Base-by-base conservation (phyloP, 2,888 invertebrate genomes). In the Cosmorhoe ocellata region DNA sequence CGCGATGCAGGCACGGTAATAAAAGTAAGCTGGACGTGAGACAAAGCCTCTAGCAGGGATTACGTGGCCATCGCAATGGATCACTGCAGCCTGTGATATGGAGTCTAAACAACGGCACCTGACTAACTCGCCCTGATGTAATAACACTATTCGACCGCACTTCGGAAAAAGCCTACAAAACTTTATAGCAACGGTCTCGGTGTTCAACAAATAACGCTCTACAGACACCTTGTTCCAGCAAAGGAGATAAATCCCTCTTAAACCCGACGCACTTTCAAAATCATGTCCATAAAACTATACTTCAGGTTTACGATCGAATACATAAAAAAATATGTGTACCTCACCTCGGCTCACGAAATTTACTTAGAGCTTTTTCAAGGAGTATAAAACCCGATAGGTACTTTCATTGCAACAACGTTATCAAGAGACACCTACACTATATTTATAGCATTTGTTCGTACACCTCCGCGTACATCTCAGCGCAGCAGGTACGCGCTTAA, bases 11-110 rank as follows among this genome's bases (percentile, higher is more conserved):
- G 86, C 85, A 82, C 81, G 81, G 89, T 88, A 88, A 87, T 90
- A 90, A 89, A 90, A 89, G 89, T 90, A 88, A 90, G 86, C 89
- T 85, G 86, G 86, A 88, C 89, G 90, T 89, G 90, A 84, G 88
- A 87, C 87, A 81, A 79, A 84, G 86, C 88, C 87, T 82, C 81
- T 73, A 71, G 83, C 67, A 60, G 76, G 90, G 90, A 88, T 90
- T 89, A 90, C 83, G 69, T 76, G 75, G 82, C 83, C 84, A 81
- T 84, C 76, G 84, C 77, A 78, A 83, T 84, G 88, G 86, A 87
- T 87, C 86, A 83, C 84, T 82, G 84, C 83, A 79, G 77, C 68
- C 73, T 67, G 75, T 81, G 84, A 85, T 84, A 84, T 74, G 79
- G 81, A 69, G 74, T 80, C 82, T 81, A 84, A 85, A 81, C 84